Evolutionary conservation across 1,140 invertebrate genomes (phyloP).

Genomic region (Apis mellifera): DNA sequence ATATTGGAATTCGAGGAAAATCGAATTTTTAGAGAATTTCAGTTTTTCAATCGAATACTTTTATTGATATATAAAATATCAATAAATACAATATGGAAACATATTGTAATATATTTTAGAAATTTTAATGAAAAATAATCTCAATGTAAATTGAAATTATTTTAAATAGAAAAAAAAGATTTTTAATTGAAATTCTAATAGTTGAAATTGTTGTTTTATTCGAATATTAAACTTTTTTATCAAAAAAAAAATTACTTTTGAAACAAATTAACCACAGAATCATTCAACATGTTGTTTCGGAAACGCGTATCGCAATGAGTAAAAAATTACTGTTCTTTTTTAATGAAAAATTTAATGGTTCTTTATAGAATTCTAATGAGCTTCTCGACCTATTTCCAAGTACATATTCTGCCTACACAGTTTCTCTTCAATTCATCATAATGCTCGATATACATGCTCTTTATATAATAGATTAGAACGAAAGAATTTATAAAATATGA

Average conservation of each 20-base stretch:
- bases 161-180: too few species aligned
- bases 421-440: neutral
- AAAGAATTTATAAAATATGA: neutral
- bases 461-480: neutral
- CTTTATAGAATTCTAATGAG: constrained; percentile 5
- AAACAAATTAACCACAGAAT: too few species aligned
- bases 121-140: too few species aligned
- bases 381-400: neutral
- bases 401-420: neutral
- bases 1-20: neutral
- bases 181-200: too few species aligned
- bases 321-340: neutral
- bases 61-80: too few species aligned
- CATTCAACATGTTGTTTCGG: too few species aligned
- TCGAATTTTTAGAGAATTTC: neutral
- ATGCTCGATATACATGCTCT: neutral
- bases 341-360: neutral
- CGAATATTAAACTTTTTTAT: too few species aligned
- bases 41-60: neutral
- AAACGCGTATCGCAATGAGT: neutral
- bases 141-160: too few species aligned
- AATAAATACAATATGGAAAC: too few species aligned
- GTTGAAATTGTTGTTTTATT: too few species aligned
- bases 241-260: too few species aligned
- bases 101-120: too few species aligned